Conservation (phyloP, 1,140 invertebrate genomes). For the Bombus superbus region DNA sequence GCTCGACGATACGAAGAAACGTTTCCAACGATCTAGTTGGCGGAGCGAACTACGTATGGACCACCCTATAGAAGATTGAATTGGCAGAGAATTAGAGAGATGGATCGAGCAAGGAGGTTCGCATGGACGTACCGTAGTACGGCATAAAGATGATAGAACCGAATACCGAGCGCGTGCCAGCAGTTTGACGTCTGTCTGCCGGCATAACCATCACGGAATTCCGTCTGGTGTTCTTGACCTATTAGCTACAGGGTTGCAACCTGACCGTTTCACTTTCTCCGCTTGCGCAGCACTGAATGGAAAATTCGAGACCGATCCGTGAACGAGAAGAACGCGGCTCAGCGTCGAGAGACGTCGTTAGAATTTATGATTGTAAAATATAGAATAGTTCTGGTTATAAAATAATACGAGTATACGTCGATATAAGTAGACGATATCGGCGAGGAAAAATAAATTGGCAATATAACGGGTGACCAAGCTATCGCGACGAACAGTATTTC, state of each 20-base stretch:
- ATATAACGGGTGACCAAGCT: too few species aligned
- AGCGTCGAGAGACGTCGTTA: too few species aligned
- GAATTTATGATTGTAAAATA: too few species aligned
- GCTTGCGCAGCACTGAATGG: neutral
- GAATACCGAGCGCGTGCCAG: neutral
- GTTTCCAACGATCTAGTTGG: too few species aligned
- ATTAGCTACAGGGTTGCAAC: neutral
- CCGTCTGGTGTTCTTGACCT: constrained; percentile 19
- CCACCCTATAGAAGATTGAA: too few species aligned
- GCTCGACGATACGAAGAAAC: too few species aligned
- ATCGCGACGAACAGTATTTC: too few species aligned
- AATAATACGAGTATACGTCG: too few species aligned
- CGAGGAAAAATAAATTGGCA: too few species aligned
- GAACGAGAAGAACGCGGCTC: neutral
- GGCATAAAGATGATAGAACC: constrained; percentile 26
- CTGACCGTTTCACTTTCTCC: neutral
- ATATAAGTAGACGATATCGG: too few species aligned
- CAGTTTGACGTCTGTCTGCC: neutral
- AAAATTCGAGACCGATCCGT: neutral
- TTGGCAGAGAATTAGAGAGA: neutral
- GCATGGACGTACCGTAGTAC: neutral
- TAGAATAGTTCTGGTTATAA: too few species aligned
- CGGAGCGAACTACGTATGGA: too few species aligned
- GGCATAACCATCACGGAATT: neutral
- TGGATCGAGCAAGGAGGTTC: neutral